Evolutionary conservation across 2,888 invertebrate species (phyloP).

Genomic region (Acanthosepion esculentum): DNA sequence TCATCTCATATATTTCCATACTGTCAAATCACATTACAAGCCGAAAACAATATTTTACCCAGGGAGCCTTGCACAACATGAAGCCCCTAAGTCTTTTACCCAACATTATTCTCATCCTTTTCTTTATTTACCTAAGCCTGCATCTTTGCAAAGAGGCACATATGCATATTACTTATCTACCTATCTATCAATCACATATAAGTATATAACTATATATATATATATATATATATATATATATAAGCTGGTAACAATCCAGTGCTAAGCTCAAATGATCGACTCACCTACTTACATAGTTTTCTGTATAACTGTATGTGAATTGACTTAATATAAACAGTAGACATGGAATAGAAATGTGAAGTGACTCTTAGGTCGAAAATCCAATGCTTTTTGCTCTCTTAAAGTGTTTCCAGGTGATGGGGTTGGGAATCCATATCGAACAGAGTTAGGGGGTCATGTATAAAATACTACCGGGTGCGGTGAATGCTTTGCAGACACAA

Average conservation of each 20-base stretch:
- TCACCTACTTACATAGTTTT: not conserved
- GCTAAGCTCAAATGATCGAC: not conserved
- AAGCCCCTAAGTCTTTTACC: not conserved
- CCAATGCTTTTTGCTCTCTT: constrained; percentile 21
- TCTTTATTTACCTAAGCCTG: not conserved
- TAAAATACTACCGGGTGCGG: not conserved
- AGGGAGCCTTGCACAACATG: not conserved
- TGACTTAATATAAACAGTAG: not conserved
- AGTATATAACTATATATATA: not conserved
- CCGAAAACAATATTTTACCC: not conserved
- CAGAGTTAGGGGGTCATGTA: not conserved
- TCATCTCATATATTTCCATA: constrained; percentile 23
- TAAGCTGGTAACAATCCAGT: no score
- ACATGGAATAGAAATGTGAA: not conserved
- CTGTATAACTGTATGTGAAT: not conserved
- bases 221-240: not conserved
- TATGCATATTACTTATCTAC: not conserved
- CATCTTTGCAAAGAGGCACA: not conserved
- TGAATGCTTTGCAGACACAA: constrained; percentile 33
- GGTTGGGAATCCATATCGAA: not conserved
- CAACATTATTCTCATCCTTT: not conserved
- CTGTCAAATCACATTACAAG: not conserved
- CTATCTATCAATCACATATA: not conserved
- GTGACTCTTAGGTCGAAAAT: not conserved
- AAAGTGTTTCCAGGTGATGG: not conserved